phyloP scores from a whole-genome alignment of 2,888 invertebrate species.

The Drosophila kanekoi region DNA sequence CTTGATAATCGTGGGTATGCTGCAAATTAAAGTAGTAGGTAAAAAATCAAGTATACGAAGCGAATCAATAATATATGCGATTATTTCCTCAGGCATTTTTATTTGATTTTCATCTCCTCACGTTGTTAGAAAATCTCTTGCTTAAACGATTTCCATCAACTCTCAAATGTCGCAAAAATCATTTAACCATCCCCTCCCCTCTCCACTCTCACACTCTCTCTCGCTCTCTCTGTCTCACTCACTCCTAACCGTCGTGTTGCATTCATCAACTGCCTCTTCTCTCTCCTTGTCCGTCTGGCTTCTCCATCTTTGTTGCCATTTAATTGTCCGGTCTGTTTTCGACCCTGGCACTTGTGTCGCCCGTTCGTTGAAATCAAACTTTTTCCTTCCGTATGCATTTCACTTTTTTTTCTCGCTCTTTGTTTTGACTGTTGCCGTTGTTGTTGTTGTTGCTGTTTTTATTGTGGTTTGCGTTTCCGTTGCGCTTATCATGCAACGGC shows the following conservation, averaged over 20 bases:
- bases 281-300: background rate
- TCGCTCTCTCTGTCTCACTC: background rate
- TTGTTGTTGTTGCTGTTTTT: slow-evolving; percentile 17
- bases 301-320: slow-evolving; percentile 6
- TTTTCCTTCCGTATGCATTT: slow-evolving; percentile 50
- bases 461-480: slow-evolving; percentile 53
- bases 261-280: too few relatives aligned
- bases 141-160: slow-evolving; percentile 17
- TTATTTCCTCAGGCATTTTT: too few relatives aligned
- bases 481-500: slow-evolving; percentile 53
- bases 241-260: background rate
- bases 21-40: too few relatives aligned
- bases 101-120: background rate
- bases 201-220: too few relatives aligned
- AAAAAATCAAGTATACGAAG: too few relatives aligned
- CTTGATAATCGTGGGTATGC: too few relatives aligned
- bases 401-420: slow-evolving; percentile 30
- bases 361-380: slow-evolving; percentile 29
- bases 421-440: slow-evolving; percentile 24
- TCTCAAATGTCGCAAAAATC: slow-evolving; percentile 7
- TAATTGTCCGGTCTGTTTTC: slow-evolving; percentile 28
- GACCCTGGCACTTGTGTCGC: slow-evolving; percentile 14
- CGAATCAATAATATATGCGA: too few relatives aligned
- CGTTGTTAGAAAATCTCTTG: background rate
- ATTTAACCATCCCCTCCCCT: background rate